These are phyloP conservation scores for Subacronicta megacephala DNA, from an alignment of 2,888 invertebrate species.

Conservation along the genomic window DNA sequence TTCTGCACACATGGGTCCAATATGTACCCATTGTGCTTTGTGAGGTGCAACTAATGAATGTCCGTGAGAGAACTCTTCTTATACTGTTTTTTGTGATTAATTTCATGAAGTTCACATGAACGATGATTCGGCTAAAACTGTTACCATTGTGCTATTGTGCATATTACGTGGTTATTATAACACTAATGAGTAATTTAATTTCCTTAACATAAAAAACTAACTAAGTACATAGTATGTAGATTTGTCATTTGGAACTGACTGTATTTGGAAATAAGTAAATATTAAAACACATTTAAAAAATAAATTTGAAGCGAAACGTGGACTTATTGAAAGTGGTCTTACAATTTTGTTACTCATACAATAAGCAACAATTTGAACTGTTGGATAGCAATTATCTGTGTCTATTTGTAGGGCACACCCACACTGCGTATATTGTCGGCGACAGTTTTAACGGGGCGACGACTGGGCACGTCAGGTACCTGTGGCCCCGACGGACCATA, in stretches of 20 bases:
- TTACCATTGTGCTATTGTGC: constrained; percentile 19
- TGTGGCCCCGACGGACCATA: constrained; percentile 49
- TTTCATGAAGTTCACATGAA: constrained; percentile 47
- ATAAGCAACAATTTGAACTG: constrained; percentile 44
- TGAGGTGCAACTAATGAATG: constrained; percentile 75
- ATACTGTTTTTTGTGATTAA: constrained; percentile 54
- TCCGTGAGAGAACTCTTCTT: constrained; percentile 71
- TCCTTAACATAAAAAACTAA: no score
- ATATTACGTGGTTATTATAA: constrained; percentile 3
- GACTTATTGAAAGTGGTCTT: constrained; percentile 12
- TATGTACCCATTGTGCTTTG: constrained; percentile 81
- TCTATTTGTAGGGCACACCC: constrained; percentile 67
- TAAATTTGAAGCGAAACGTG: constrained; percentile 11
- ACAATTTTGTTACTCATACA: constrained; percentile 18
- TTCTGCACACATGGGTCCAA: constrained; percentile 85
- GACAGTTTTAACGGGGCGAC: constrained; percentile 63
- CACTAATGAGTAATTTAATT: neutral
- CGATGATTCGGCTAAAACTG: constrained; percentile 45
- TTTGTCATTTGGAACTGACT: no score
- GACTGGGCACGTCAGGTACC: constrained; percentile 62
- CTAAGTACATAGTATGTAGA: no score
- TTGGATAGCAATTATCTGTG: constrained; percentile 59
- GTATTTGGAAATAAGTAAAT: no score
- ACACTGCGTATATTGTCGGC: constrained; percentile 62
- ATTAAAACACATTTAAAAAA: constrained; percentile 1